phyloP scores from a whole-genome alignment of 2,113 vertebrate genomes.

The Eulemur rufifrons region DNA sequence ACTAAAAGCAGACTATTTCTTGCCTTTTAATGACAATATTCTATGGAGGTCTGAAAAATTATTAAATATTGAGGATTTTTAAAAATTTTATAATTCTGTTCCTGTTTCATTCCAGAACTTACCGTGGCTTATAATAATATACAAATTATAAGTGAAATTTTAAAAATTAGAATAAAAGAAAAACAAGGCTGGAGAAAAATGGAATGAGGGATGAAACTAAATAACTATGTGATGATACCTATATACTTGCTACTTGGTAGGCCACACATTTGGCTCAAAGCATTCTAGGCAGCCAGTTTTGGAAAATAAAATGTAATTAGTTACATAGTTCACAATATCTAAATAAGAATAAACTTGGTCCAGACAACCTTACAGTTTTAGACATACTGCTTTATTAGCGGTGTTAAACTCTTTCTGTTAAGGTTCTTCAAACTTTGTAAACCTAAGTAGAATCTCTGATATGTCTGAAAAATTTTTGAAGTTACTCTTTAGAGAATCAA shows the following conservation, averaged over 20 bases:
- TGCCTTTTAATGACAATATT: constrained; percentile 47
- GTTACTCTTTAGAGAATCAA: constrained; percentile 49
- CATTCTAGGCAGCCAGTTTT: constrained; percentile 8
- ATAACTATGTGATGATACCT: background rate
- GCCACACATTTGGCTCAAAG: background rate
- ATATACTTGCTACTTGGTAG: background rate
- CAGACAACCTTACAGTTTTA: background rate
- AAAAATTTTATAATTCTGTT: constrained; percentile 12
- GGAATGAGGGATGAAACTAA: background rate
- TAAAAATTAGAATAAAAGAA: constrained; percentile 28
- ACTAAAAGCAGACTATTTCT: constrained; percentile 7
- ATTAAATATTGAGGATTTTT: constrained; percentile 3
- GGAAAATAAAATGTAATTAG: background rate
- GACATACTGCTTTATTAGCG: background rate
- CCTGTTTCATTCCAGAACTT: constrained; percentile 34
- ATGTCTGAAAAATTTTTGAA: background rate
- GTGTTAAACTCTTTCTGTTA: constrained; percentile 31
- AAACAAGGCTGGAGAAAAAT: background rate
- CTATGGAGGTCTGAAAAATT: constrained; percentile 17
- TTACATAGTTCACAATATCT: background rate
- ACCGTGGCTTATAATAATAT: background rate
- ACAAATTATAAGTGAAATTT: constrained; percentile 24
- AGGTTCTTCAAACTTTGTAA: constrained; percentile 11
- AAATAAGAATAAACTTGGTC: background rate
- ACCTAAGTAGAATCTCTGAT: constrained; percentile 25